A percentile compares a stretch with the other conserved stretches of the same genome.
These are phyloP conservation scores for Hyalella azteca DNA, from an alignment of 2,888 invertebrate species.

Conservation along the genomic window DNA sequence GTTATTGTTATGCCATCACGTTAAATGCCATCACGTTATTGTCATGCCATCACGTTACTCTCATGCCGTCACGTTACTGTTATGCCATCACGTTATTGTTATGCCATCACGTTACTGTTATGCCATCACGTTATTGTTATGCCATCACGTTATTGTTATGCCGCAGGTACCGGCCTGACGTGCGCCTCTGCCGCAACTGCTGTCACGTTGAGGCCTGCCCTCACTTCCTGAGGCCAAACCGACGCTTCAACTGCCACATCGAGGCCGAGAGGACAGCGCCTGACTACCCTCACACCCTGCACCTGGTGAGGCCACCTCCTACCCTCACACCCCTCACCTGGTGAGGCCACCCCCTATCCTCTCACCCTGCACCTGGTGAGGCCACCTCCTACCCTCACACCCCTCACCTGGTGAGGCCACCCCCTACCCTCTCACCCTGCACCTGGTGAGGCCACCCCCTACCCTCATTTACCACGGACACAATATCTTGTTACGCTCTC, in stretches of 20 bases:
- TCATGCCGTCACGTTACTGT: neutral
- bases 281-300: conserved; percentile 45
- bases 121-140: neutral
- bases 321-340: too few relatives aligned
- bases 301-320: conserved; percentile 48
- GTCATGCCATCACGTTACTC: neutral
- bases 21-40: neutral
- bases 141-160: neutral
- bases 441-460: too few relatives aligned
- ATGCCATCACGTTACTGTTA: neutral
- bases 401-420: too few relatives aligned
- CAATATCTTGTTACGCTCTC: too few relatives aligned
- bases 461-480: too few relatives aligned
- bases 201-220: conserved; percentile 48
- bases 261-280: conserved; percentile 25
- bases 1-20: neutral
- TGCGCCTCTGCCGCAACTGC: conserved; percentile 42
- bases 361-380: too few relatives aligned
- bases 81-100: neutral
- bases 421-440: too few relatives aligned
- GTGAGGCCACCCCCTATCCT: too few relatives aligned
- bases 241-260: conserved; percentile 49
- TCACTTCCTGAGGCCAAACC: conserved; percentile 38
- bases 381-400: too few relatives aligned
- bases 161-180: conserved; percentile 38